Evolutionary conservation across 1,140 invertebrate species (phyloP).

Genomic region (Anoplolepis gracilipes): DNA sequence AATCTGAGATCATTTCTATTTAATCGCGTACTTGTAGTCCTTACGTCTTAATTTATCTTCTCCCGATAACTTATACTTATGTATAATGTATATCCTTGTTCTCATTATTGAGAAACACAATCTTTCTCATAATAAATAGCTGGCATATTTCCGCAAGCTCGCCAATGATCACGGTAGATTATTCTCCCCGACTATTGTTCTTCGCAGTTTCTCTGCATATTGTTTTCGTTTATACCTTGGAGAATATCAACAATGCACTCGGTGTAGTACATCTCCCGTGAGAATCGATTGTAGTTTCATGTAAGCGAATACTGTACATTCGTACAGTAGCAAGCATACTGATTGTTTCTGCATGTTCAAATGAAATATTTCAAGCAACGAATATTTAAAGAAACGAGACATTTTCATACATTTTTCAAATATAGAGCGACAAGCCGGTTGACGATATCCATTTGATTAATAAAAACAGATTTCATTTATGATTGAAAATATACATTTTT

Average conservation of each 20-base stretch:
- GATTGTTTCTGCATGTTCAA: conserved; percentile 59
- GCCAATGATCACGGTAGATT: conserved; percentile 48
- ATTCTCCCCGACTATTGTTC: conserved; percentile 53
- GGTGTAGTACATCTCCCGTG: conserved; percentile 34
- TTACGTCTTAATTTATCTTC: background rate
- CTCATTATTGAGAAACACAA: conserved; percentile 48
- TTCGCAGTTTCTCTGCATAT: conserved; percentile 54
- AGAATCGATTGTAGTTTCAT: conserved; percentile 64
- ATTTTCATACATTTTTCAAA: no score
- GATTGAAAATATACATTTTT: background rate
- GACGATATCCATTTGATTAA: no score
- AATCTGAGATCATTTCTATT: background rate
- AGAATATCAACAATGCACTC: conserved; percentile 51
- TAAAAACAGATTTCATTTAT: no score
- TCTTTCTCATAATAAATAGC: conserved; percentile 19
- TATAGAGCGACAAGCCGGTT: no score
- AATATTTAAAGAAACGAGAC: no score
- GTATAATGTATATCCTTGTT: conserved; percentile 26
- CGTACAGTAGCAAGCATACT: conserved; percentile 31
- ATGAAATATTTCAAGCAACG: conserved; percentile 14
- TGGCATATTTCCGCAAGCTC: conserved; percentile 19
- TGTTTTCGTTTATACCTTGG: conserved; percentile 59
- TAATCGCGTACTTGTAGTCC: background rate
- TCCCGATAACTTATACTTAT: conserved; percentile 32
- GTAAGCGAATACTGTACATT: conserved; percentile 47